These are phyloP conservation scores for Salarias fasciatus DNA, from an alignment of 2,797 vertebrate species.

Conservation along the genomic window DNA sequence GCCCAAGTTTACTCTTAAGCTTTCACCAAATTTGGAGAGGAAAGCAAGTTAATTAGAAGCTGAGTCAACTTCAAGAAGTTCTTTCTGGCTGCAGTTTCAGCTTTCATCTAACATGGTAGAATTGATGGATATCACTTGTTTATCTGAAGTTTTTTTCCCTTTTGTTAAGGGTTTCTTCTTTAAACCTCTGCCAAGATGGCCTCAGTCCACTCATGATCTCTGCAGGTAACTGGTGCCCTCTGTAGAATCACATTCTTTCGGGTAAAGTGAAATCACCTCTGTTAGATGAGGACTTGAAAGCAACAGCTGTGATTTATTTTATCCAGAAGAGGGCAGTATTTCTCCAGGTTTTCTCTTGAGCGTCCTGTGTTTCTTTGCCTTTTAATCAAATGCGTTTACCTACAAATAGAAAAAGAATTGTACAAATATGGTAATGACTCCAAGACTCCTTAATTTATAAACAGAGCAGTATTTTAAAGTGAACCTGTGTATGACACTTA, in stretches of 20 bases:
- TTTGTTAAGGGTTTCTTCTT: neutral
- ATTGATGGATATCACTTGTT: neutral
- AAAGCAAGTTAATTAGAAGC: neutral
- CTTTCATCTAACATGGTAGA: neutral
- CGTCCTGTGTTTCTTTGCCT: neutral
- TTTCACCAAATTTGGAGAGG: conserved; percentile 4
- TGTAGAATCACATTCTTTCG: conserved; percentile 2
- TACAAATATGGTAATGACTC: neutral
- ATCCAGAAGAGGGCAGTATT: conserved; percentile 69
- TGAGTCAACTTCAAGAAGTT: conserved; percentile 1
- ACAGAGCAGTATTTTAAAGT: neutral
- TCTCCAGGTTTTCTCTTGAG: conserved; percentile 6
- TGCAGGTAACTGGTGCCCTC: neutral
- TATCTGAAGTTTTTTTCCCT: neutral
- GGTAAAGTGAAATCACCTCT: neutral
- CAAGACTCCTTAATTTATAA: no score
- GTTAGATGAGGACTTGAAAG: neutral
- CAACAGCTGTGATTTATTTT: no score
- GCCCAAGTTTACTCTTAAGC: no score
- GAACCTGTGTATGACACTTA: neutral
- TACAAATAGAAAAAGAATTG: neutral
- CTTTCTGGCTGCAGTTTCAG: neutral
- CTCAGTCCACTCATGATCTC: neutral
- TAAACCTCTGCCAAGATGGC: neutral
- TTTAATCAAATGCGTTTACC: conserved; percentile 3